Conservation (phyloP, 2,888 invertebrate genomes). For the Apamea anceps region DNA sequence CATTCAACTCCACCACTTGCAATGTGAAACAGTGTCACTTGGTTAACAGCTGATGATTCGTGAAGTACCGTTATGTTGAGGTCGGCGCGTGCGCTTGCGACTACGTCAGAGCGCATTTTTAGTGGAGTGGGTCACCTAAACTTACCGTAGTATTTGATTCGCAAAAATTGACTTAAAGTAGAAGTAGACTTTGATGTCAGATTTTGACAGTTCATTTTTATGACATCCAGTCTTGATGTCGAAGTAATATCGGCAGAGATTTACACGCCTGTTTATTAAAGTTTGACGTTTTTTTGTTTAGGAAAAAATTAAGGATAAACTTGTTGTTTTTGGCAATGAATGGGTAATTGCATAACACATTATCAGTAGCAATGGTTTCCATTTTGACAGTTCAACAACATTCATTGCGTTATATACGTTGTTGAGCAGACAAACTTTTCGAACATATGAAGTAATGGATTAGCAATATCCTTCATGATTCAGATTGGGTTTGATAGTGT, state of each 20-base stretch:
- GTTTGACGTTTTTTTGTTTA: neutral
- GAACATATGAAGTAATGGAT: too few species aligned
- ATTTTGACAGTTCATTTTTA: neutral
- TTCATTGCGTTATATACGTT: too few species aligned
- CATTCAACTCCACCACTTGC: neutral
- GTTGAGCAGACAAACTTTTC: too few species aligned
- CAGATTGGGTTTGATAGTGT: too few species aligned
- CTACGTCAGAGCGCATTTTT: conserved; percentile 6
- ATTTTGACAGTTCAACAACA: too few species aligned
- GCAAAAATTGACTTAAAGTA: neutral
- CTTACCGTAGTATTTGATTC: neutral
- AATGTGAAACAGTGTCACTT: conserved; percentile 24
- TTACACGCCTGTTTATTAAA: neutral
- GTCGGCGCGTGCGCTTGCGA: conserved; percentile 41
- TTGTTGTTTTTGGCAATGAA: neutral
- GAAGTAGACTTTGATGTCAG: neutral
- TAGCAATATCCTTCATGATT: too few species aligned
- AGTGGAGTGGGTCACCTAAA: conserved; percentile 17
- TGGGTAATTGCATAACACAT: too few species aligned
- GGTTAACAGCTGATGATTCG: conserved; percentile 41
- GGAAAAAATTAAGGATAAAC: too few species aligned
- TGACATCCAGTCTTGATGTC: neutral
- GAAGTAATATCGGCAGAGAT: neutral
- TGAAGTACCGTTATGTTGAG: conserved; percentile 52
- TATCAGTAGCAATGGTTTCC: too few species aligned